Percentiles rank a stretch among this genome's conserved stretches.
Conservation (phyloP, 2,888 invertebrate genomes). For the Doris montereyensis region DNA sequence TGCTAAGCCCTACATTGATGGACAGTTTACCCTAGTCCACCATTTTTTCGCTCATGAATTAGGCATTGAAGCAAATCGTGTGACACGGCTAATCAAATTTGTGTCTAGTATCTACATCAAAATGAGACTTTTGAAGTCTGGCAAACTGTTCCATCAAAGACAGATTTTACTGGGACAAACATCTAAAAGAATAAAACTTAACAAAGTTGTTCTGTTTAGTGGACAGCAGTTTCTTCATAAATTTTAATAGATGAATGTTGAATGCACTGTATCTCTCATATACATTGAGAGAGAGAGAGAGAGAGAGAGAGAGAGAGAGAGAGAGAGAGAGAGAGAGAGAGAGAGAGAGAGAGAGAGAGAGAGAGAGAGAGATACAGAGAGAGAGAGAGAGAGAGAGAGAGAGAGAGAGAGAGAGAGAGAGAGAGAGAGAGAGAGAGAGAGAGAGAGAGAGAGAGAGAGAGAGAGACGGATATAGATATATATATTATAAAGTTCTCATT, state of each 20-base stretch:
- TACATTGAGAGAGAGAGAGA: not conserved
- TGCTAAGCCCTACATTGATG: not conserved
- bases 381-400: not conserved
- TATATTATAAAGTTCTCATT: no score
- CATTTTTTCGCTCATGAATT: no score
- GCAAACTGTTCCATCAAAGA: not conserved
- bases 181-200: not conserved
- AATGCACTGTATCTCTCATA: no score
- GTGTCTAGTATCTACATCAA: no score
- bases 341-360: not conserved
- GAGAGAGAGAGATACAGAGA: not conserved
- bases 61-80: no score
- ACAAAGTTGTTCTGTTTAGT: not conserved
- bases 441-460: not conserved
- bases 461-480: no score
- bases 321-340: constrained; percentile 7
- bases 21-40: no score
- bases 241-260: no score
- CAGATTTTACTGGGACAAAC: not conserved
- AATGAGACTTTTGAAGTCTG: constrained; percentile 2
- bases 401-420: not conserved
- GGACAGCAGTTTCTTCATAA: no score
- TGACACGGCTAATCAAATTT: no score
- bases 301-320: not conserved
- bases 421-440: not conserved